These are phyloP conservation scores for Leptinotarsa lineolata DNA, from an alignment of 1,140 invertebrate genomes.

Conservation along the genomic window DNA sequence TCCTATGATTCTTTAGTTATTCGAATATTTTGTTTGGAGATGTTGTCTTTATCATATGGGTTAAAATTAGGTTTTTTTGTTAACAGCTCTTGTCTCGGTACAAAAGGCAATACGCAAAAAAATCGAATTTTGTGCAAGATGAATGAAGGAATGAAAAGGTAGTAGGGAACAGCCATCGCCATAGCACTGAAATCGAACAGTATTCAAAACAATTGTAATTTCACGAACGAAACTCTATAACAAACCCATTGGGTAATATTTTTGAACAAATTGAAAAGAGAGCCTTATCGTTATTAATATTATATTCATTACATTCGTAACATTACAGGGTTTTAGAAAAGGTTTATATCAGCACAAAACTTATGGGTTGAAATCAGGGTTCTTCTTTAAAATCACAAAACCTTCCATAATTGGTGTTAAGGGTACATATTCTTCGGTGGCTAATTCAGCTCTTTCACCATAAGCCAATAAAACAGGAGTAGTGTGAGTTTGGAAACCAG, in stretches of 20 bases:
- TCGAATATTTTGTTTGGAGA: too few species aligned
- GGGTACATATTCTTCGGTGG: conserved; percentile 96
- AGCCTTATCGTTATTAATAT: too few species aligned
- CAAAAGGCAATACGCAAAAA: too few species aligned
- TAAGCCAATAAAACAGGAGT: conserved; percentile 96
- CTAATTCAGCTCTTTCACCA: conserved; percentile 96
- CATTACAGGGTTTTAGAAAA: background rate
- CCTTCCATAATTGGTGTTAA: conserved; percentile 98
- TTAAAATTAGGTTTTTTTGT: too few species aligned
- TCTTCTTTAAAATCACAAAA: conserved; percentile 98
- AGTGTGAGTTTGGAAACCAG: conserved; percentile 99
- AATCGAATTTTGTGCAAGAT: too few species aligned
- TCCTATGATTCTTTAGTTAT: too few species aligned
- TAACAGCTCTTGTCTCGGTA: too few species aligned
- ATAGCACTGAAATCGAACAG: too few species aligned
- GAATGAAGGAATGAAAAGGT: too few species aligned
- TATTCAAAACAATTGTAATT: background rate
- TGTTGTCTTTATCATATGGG: too few species aligned
- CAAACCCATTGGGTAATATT: background rate
- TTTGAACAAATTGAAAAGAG: too few species aligned
- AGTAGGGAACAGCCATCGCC: too few species aligned
- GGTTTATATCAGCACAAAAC: background rate
- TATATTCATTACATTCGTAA: background rate
- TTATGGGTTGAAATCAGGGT: conserved; percentile 69
- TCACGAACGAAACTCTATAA: background rate